Percentiles rank a stretch among this genome's conserved stretches.
These are phyloP conservation scores for Papilio polyxenes DNA, from an alignment of 1,140 invertebrate species.

Conservation along the genomic window DNA sequence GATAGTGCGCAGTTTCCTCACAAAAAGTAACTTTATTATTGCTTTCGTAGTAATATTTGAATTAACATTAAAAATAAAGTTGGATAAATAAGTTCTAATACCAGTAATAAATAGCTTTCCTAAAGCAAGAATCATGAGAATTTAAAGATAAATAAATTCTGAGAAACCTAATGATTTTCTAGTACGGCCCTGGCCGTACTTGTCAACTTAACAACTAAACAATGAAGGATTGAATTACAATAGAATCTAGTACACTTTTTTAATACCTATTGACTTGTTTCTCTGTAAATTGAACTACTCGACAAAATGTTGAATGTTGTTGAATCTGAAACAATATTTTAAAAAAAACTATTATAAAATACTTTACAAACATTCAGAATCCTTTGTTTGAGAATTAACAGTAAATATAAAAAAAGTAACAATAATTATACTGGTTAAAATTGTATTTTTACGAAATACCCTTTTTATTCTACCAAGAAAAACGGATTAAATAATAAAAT, in stretches of 20 bases:
- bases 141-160: background rate
- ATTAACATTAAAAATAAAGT: too few relatives aligned
- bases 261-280: conserved; percentile 4
- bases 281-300: background rate
- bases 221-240: conserved; percentile 27
- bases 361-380: background rate
- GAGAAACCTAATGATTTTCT: background rate
- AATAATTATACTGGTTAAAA: background rate
- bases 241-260: conserved; percentile 23
- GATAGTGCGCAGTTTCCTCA: background rate
- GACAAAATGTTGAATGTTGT: background rate
- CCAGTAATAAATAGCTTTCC: too few relatives aligned
- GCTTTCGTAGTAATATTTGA: too few relatives aligned
- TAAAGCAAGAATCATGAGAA: background rate
- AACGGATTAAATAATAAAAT: too few relatives aligned
- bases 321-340: background rate
- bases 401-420: background rate
- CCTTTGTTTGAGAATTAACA: conserved; percentile 8
- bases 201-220: conserved; percentile 12
- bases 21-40: background rate
- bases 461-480: too few relatives aligned
- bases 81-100: too few relatives aligned
- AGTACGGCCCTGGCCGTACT: background rate
- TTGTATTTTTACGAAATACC: too few relatives aligned
- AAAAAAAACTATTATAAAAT: background rate